Evolutionary conservation across 2,113 vertebrate species (phyloP).

Genomic region (Poecile atricapillus): DNA sequence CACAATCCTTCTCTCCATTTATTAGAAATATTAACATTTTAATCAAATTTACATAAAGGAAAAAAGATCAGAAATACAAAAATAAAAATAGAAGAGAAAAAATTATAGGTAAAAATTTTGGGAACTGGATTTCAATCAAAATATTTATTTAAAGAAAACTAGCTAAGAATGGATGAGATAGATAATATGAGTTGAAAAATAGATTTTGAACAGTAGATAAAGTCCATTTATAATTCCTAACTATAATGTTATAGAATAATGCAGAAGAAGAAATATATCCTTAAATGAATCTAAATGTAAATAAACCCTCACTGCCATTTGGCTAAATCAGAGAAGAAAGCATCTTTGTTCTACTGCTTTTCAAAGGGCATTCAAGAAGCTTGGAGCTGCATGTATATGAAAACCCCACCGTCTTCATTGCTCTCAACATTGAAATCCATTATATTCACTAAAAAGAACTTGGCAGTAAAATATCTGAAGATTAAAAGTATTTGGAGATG

Average conservation of each 20-base stretch:
- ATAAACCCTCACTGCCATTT: background rate
- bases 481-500: constrained; percentile 37
- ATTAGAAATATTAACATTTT: background rate
- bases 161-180: background rate
- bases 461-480: constrained; percentile 25
- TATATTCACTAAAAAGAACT: constrained; percentile 2
- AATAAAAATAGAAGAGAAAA: background rate
- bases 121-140: background rate
- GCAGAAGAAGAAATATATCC: background rate
- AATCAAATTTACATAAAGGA: background rate
- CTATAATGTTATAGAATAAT: background rate
- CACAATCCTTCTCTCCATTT: background rate
- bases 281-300: background rate
- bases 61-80: background rate
- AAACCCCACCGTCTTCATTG: background rate
- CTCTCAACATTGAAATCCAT: constrained; percentile 20
- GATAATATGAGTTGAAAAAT: background rate
- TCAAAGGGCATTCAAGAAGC: constrained; percentile 20
- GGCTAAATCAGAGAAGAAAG: constrained; percentile 7
- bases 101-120: background rate
- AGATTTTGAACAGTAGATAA: background rate
- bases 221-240: background rate
- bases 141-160: background rate
- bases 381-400: background rate
- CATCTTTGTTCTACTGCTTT: constrained; percentile 9